Percentiles rank a stretch among this genome's conserved stretches.
These are phyloP conservation scores for Sebastiscus albofasciatus DNA, from an alignment of 2,797 vertebrate species.

Conservation along the genomic window DNA sequence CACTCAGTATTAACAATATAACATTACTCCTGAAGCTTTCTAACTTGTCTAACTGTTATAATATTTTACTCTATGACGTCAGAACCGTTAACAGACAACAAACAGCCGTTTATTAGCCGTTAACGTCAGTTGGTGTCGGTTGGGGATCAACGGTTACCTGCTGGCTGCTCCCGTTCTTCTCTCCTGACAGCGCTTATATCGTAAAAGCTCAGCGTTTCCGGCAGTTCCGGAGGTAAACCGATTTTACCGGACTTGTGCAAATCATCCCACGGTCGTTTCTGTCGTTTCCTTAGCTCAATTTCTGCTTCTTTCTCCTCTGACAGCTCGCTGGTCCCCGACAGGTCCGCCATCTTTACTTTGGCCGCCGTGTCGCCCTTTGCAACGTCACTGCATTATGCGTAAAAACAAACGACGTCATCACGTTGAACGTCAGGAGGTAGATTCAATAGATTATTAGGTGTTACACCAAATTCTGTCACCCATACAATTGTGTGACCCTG, in stretches of 20 bases:
- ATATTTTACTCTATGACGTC: rapidly evolving
- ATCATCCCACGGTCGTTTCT: slow-evolving; percentile 60
- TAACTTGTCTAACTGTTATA: neutral
- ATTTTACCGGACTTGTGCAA: slow-evolving; percentile 53
- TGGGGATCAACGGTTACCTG: slow-evolving; percentile 82
- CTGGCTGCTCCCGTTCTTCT: slow-evolving; percentile 81
- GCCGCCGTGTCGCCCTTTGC: slow-evolving; percentile 34
- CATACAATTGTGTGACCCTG: too few relatives aligned
- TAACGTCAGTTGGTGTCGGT: neutral
- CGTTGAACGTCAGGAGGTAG: too few relatives aligned
- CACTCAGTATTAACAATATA: neutral
- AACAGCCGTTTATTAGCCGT: neutral
- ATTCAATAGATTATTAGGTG: neutral
- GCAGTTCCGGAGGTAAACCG: slow-evolving; percentile 60
- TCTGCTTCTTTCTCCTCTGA: slow-evolving; percentile 78
- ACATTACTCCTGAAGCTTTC: neutral
- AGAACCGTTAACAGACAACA: rapidly evolving
- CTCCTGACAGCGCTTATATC: slow-evolving; percentile 83
- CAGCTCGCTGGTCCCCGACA: slow-evolving; percentile 50
- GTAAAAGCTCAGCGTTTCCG: slow-evolving; percentile 93
- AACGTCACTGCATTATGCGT: slow-evolving; percentile 62
- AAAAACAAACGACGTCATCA: slow-evolving; percentile 11
- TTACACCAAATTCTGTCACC: too few relatives aligned
- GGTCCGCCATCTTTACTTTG: slow-evolving; percentile 83
- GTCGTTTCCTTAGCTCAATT: slow-evolving; percentile 58